These are phyloP conservation scores for Eristalis arbustorum DNA, from an alignment of 2,888 invertebrate species.

Conservation along the genomic window DNA sequence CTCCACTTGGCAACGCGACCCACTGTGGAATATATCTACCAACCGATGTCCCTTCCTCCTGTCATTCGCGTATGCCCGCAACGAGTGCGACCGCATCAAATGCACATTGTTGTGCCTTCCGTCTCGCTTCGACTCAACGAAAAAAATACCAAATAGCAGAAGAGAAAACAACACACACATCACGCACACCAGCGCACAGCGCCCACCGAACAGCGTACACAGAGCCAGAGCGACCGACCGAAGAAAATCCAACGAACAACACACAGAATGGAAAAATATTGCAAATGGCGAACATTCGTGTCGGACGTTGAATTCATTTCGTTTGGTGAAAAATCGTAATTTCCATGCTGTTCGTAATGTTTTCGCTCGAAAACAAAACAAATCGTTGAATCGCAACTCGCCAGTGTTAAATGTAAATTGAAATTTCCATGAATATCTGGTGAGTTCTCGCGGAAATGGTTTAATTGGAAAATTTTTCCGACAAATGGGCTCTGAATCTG, in stretches of 20 bases:
- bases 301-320: constrained; percentile 73
- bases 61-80: neutral
- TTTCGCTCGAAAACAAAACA: constrained; percentile 73
- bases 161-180: constrained; percentile 32
- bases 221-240: constrained; percentile 46
- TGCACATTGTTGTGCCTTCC: constrained; percentile 40
- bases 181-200: neutral
- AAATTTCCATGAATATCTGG: constrained; percentile 73
- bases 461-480: constrained; percentile 33
- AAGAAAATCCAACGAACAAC: constrained; percentile 68
- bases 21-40: constrained; percentile 46
- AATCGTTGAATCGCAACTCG: constrained; percentile 72
- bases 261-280: constrained; percentile 72
- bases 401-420: constrained; percentile 72
- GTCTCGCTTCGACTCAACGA: constrained; percentile 50
- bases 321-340: constrained; percentile 73
- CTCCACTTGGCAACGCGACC: constrained; percentile 19
- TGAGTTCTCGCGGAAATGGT: constrained; percentile 71
- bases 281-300: constrained; percentile 76
- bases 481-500: constrained; percentile 22
- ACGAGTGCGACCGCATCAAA: constrained; percentile 35
- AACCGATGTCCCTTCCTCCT: neutral
- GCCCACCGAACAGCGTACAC: neutral
- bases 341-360: constrained; percentile 73
- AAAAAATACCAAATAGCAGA: constrained; percentile 42